Conservation (phyloP, 2,888 invertebrate species). For the Pyrrhosoma nymphula region DNA sequence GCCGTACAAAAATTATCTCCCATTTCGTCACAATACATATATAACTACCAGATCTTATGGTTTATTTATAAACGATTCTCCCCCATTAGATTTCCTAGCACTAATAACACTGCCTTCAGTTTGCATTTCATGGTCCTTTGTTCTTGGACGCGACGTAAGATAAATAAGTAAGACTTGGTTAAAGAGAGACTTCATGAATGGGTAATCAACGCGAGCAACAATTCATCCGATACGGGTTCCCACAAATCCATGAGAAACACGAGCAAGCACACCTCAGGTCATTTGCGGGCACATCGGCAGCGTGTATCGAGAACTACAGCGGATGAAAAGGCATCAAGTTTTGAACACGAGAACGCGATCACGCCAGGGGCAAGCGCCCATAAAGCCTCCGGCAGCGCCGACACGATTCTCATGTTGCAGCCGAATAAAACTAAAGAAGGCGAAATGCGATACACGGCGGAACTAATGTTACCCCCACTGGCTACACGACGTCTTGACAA, state of each 20-base stretch:
- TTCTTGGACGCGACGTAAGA: not conserved
- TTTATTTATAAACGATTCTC: too few relatives aligned
- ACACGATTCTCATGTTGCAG: slow-evolving; percentile 3
- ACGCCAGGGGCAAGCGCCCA: not conserved
- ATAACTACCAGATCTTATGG: too few relatives aligned
- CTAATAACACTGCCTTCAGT: too few relatives aligned
- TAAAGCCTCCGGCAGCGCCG: not conserved
- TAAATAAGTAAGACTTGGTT: not conserved
- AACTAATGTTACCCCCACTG: not conserved
- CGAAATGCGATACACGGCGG: slow-evolving; percentile 5
- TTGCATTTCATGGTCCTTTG: too few relatives aligned
- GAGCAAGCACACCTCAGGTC: not conserved
- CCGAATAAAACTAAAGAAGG: not conserved
- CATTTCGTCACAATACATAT: too few relatives aligned
- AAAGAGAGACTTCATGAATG: not conserved
- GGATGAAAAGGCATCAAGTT: not conserved
- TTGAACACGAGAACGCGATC: not conserved
- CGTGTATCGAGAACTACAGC: not conserved
- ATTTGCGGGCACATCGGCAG: not conserved
- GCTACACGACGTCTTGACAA: not conserved
- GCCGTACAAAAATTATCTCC: too few relatives aligned
- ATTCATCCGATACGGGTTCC: not conserved
- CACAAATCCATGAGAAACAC: not conserved
- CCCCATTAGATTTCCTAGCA: too few relatives aligned
- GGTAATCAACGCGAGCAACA: not conserved